Base-by-base conservation (phyloP, 2,888 invertebrate species). In the Hirtodrosophila trivittata region DNA sequence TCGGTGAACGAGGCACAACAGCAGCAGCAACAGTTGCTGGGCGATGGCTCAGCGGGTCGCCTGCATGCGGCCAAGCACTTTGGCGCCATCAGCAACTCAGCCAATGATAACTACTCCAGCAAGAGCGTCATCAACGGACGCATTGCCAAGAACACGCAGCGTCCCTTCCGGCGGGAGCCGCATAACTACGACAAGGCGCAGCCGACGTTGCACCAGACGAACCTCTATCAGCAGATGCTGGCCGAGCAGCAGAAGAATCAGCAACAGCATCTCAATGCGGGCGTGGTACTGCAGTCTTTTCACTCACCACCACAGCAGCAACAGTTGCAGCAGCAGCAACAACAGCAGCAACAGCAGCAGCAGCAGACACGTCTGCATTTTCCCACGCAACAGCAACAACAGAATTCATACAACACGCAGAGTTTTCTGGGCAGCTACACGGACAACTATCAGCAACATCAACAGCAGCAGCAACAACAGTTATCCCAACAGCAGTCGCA, bases 131-230 rank as follows among this genome's bases (percentile, higher is more conserved):
- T 89, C 28, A 91, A 89, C 41, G 90, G 90, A 16, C 89, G 90
- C 9, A 78, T 91, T 56, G 88, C 89, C 1, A 91, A 91, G 63
- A 87, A 66, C 37, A 85, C 83, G 5, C 87, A 88, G 55, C 77
- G 90, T 33, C 87, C 87, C 0, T 85, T 77, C 52, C 87, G 89
- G 25, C 88, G 91, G 4, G 91, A 91, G 72, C 90, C 90, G n/a
- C 91, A 91, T 56, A 91, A 91, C 59, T 91, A 91, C 55, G 91
- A 91, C 65, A 91, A 90, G 81, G 89, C 90, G 10, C 90, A 90
- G 70, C 91, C 91, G 13, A 91, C 91, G n/a, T 39, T 89, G 57
- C 91, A 91, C 59, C 91, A 91, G 83, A 91, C 91, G 1, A 89
- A 78, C n/a, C 84, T 91, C n/a, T 91, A 91, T 71, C 91, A 91